phyloP scores from a whole-genome alignment of 2,113 vertebrate genomes.

The Charina bottae region DNA sequence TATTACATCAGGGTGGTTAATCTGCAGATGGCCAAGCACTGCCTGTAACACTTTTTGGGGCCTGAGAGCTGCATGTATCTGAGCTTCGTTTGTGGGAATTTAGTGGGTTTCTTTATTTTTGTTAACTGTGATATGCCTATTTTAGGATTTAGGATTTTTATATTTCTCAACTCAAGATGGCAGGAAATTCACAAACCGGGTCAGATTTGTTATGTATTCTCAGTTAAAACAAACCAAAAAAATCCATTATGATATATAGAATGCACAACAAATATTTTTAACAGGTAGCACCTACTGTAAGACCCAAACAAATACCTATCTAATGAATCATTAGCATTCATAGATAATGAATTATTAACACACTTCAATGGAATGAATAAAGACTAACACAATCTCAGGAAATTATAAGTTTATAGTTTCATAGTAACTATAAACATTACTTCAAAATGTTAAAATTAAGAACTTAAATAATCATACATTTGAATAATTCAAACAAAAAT shows the following conservation, averaged over 20 bases:
- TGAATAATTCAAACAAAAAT: constrained; percentile 2
- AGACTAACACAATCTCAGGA: too few species aligned
- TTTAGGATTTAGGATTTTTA: neutral
- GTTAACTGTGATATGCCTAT: neutral
- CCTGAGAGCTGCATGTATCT: neutral
- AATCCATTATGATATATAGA: neutral
- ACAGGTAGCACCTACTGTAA: neutral
- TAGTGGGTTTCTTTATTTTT: neutral
- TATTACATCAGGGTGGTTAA: neutral
- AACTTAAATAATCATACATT: neutral
- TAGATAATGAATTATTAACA: neutral
- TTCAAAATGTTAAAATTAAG: too few species aligned
- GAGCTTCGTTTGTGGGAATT: neutral
- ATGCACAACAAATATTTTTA: neutral
- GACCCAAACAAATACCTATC: neutral
- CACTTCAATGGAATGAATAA: neutral
- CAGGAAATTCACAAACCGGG: neutral
- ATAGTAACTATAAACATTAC: too few species aligned
- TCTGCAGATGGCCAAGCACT: neutral
- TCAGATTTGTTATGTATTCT: neutral
- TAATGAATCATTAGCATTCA: neutral
- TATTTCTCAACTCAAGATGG: neutral
- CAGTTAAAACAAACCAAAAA: neutral
- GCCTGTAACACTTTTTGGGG: neutral
- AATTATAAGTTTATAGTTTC: too few species aligned